Evolutionary conservation across 2,797 vertebrate genomes (phyloP), one percentile per base, ranked within the genome.

Genomic region (Thamnophis elegans): DNA sequence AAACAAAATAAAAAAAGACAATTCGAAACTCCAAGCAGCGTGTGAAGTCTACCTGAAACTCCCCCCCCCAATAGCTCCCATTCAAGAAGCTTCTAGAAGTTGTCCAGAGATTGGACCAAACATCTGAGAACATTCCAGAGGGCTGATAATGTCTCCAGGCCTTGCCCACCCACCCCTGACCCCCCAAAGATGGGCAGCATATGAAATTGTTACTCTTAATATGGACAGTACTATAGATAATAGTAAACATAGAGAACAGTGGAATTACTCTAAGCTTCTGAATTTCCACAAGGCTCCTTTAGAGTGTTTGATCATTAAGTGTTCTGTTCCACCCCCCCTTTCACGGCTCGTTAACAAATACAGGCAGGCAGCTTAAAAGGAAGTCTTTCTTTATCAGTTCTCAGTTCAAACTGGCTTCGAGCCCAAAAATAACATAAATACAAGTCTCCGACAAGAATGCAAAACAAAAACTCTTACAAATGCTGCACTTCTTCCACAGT

Each of bases 161-260:
- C 36, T 78, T 78, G 73, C 3, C 18, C 73, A 1, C 1, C 9
- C 18, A 73, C 5, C 13, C 12, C 14, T 32, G 65, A 20, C 36
- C 36, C 12, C 36, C 36, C 36, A 47, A 47, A 82, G 20, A 12
- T 86, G 26, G 89, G 56, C 9, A 90, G 59, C 89, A 82, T 94
- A 93, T 94, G 62, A 94, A 89, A 94, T n/a, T 85, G 58, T 47
- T 62, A 85, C 54, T 94, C 53, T 87, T 25, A 82, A 82, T 47
- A 47, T 28, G 65, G 58, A 94, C 55, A 58, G 91, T 26, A 91
- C 58, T 92, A 93, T 91, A 86, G 12, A n/a, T 78, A 78, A 78
- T 78, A 42, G 73, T 78, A 82, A 82, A 62, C 47, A 25, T 42
- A 22, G 68, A 78, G 36, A 42, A 42, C 32, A 42, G 18, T 42